Base-by-base conservation (phyloP, 2,797 vertebrate genomes). In the Notoglanidium macrostoma region DNA sequence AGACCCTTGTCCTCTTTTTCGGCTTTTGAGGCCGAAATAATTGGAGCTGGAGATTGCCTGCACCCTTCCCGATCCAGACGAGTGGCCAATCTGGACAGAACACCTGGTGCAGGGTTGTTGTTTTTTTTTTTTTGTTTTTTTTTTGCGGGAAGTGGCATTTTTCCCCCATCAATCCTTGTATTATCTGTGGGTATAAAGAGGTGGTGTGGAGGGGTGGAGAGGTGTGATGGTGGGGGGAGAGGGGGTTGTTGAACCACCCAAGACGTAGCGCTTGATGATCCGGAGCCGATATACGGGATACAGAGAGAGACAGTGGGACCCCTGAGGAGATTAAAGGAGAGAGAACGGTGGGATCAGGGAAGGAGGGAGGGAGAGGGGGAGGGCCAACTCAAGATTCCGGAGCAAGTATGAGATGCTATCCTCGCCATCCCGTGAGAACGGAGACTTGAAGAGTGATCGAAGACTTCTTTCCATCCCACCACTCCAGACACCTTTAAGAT, bases 21-120 rank as follows among this genome's bases (percentile, higher is more conserved):
- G 91, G 88, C 93, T 94, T 95, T 95, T 95, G 92, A 95, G 94
- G 94, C 93, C 91, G 91, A 95, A 95, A 95, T 95, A 95, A 96
- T 95, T 96, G 93, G 94, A 95, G 92, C 93, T 93, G 92, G 93
- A 95, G 95, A 94, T 93, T 95, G 94, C 92, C 92, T 94, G 86
- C 90, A 93, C 92, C 92, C 90, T 94, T 91, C 90, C 91, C 90
- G 90, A 93, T 93, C 93, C 90, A 79, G 90, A 92, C 90, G 92
- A 94, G 89, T 91, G 92, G 70, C 89, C 88, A 91, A 90, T 90
- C 93, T 92, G 78, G 84, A 88, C 86, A 55, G 83, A 88, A 90
- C 90, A 92, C 91, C 91, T 92, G 90, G 90, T 87, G 88, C 83
- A 87, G 85, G 73, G 73, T 21, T 84, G 59, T 59, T 63, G 19